Conservation (phyloP, 1,140 invertebrate species). For the Microplitis demolitor region DNA sequence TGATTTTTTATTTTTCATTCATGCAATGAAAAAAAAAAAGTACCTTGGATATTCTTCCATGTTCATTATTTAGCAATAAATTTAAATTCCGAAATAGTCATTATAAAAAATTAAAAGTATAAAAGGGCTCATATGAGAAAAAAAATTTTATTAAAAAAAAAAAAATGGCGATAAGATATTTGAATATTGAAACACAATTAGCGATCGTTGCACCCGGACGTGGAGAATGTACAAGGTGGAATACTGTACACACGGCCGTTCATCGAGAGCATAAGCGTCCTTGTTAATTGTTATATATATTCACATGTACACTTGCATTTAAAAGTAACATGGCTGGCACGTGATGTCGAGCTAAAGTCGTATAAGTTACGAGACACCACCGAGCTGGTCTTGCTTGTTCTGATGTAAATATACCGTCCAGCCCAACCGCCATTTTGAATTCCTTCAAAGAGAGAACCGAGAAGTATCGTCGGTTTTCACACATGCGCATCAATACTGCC, state of each 20-base stretch:
- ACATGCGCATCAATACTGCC: slow-evolving; percentile 5
- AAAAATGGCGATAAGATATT: neutral
- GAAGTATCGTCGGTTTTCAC: slow-evolving; percentile 16
- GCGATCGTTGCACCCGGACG: slow-evolving; percentile 5
- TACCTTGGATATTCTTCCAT: too few relatives aligned
- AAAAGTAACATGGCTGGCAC: neutral
- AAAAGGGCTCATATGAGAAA: neutral
- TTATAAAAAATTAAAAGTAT: neutral
- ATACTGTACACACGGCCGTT: neutral
- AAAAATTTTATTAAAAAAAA: too few relatives aligned
- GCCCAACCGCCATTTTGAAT: slow-evolving; percentile 59
- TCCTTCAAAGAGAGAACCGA: slow-evolving; percentile 40
- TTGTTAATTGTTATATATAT: neutral
- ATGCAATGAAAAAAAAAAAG: too few relatives aligned
- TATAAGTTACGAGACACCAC: slow-evolving; percentile 26
- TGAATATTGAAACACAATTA: neutral
- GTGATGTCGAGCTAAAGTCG: slow-evolving; percentile 19
- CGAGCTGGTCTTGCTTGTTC: neutral
- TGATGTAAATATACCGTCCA: slow-evolving; percentile 34
- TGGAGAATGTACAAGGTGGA: slow-evolving; percentile 1
- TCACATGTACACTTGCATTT: neutral
- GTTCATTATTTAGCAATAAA: too few relatives aligned
- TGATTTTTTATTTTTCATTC: too few relatives aligned
- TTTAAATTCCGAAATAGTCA: neutral
- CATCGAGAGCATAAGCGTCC: neutral